Evolutionary conservation across 2,797 vertebrate species (phyloP).

Genomic region (Furcifer pardalis): DNA sequence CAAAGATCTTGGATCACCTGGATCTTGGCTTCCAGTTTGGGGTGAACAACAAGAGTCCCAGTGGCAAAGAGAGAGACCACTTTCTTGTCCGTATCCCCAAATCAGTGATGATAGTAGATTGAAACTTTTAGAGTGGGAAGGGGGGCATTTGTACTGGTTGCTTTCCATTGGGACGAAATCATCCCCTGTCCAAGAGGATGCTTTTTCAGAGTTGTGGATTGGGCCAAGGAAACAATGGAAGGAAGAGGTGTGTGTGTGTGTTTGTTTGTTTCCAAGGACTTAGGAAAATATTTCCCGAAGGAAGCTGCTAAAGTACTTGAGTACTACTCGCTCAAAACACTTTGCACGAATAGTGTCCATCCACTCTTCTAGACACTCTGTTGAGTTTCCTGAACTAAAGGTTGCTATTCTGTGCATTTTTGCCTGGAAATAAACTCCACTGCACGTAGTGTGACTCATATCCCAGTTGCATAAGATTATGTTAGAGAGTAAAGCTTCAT

Average conservation of each 20-base stretch:
- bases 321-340: conserved; percentile 9
- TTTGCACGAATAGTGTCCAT: conserved; percentile 12
- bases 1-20: background rate
- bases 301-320: background rate
- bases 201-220: background rate
- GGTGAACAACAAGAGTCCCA: background rate
- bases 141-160: background rate
- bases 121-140: background rate
- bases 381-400: background rate
- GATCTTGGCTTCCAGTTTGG: background rate
- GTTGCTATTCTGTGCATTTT: background rate
- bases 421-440: background rate
- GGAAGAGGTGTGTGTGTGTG: conserved; percentile 8
- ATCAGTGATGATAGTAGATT: no score
- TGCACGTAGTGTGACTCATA: background rate
- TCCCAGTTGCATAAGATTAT: background rate
- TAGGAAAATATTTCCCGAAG: conserved; percentile 28
- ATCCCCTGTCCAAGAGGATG: background rate
- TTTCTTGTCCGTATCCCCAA: background rate
- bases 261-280: conserved; percentile 4
- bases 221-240: background rate
- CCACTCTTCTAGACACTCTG: background rate
- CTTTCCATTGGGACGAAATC: background rate
- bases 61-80: background rate
- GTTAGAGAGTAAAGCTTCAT: background rate